Evolutionary conservation across 2,888 invertebrate genomes (phyloP), one percentile per base, ranked within the genome.

Genomic region (Perizoma flavofasciatum): DNA sequence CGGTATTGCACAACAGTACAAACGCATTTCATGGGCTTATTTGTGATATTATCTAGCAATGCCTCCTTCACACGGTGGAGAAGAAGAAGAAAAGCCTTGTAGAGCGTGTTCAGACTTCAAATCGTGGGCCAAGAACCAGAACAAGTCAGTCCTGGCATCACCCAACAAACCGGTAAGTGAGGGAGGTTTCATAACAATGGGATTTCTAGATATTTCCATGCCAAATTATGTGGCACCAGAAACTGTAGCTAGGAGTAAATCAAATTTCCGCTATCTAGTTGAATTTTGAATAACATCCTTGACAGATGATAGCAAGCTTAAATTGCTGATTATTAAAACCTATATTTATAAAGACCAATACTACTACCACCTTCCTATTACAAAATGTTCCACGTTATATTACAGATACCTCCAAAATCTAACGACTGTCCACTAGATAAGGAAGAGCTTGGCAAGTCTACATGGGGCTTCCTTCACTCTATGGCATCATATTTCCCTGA

Each of bases 381-480:
- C 43, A 43, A 10, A 9, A 43, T 22, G 3, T 22, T 22, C 22
- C 22, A 22, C 22, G 22, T 46, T 34, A 34, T 34, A 43, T 70
- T 73, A 50, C 59, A 86, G 89, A 32, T 10, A 33, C 43, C 71
- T 34, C 66, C 55, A 66, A 71, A 60, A 49, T 69, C 73, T 35
- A 79, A 77, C 9, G 95, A 96, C 71, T 97, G 97, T 79, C 97
- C 97, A 0, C 77, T 97, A 58, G 96, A 96, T 76, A 96, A 95
- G 78, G 95, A 95, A 63, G 95, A 95, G 65, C 83, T 97, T 46
- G 97, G 97, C 33, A 93, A 94, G 5, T 94, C 94, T 52, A 96
- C 99, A 4, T 99, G 99, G 99, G 95, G 96, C 5, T 95, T 99
- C 70, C 93, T 99, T 4, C 99, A 99, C 81, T 97, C 99, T 0